Base-by-base conservation (phyloP, 2,113 vertebrate genomes). In the Elachura formosa region DNA sequence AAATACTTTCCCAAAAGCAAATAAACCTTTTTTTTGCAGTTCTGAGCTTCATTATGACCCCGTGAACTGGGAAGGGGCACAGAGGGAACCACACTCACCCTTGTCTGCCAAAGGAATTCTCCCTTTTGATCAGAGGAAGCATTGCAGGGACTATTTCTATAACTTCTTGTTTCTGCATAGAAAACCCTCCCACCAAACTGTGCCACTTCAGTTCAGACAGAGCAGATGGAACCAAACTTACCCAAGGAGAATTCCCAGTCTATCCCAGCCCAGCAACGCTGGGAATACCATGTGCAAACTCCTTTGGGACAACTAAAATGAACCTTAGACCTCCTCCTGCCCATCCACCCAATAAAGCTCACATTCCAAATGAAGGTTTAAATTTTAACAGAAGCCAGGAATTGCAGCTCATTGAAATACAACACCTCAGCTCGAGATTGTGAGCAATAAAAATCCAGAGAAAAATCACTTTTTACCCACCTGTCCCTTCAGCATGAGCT, bases 321-420 rank as follows among this genome's bases (percentile, higher is more conserved):
- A 73, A 94, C 94, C 82, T 95, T 93, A 17, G 59, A 93, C 94
- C 71, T 63, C 41, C 11, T 11, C 21, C 16, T 6, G 33, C 46
- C 69, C 78, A 76, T 25, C 41, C 46, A 58, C 18, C 58, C 38
- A 3, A 40, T 34, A 77, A 74, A 61, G 34, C 20, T 54, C 73
- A 34, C 16, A 2, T 38, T 55, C 41, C 62, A 29, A 46, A 22
- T 3, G 23, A 25, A n/a, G 31, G 89, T 41, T 96, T 95, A 95
- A 93, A 91, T 25, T 76, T 87, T 85, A 94, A 95, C 52, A 45
- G 69, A 5, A 24, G 5, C 12, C 74, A 58, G 52, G 2, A 2
- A 29, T 3, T 28, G 61, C 74, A 43, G 84, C 68, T 78, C 58
- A 11, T 4, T 9, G 73, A 13, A 48, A 51, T 2, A 12, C 24